These are phyloP conservation scores for Clarias fuscus DNA, from an alignment of 2,797 vertebrate species.

Conservation along the genomic window DNA sequence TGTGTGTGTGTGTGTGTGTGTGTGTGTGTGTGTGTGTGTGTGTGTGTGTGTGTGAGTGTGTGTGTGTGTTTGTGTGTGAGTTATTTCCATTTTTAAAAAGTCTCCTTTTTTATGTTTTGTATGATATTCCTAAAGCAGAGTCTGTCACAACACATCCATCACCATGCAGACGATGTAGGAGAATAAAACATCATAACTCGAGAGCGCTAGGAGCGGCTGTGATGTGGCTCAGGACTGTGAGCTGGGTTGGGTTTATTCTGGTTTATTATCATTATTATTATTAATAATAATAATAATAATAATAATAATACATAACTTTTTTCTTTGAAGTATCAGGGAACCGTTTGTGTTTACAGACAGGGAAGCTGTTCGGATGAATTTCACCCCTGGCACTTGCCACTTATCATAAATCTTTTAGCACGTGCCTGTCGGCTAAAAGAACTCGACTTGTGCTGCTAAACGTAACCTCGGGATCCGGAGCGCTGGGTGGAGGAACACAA, in stretches of 20 bases:
- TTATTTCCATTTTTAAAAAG: not conserved
- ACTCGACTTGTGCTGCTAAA: slow-evolving; percentile 58
- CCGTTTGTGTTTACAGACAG: slow-evolving; percentile 64
- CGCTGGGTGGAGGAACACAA: slow-evolving; percentile 47
- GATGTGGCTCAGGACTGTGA: not conserved
- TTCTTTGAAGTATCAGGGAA: slow-evolving; percentile 63
- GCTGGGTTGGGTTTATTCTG: not conserved
- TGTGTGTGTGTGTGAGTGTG: not conserved
- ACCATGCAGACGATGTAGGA: not conserved
- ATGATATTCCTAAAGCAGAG: not conserved
- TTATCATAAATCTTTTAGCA: slow-evolving; percentile 89
- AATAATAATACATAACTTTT: slow-evolving; percentile 6
- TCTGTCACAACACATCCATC: not conserved
- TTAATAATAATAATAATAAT: not conserved
- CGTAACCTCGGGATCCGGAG: slow-evolving; percentile 60
- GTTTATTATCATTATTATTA: no score
- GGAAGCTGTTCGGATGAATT: slow-evolving; percentile 52
- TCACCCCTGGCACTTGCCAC: not conserved
- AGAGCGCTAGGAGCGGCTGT: no score
- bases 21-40: slow-evolving; percentile 17
- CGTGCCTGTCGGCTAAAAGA: slow-evolving; percentile 89
- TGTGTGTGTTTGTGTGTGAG: slow-evolving; percentile 62
- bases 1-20: slow-evolving; percentile 61
- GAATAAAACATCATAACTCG: not conserved
- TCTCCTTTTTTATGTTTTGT: not conserved